Base-by-base conservation (phyloP, 2,888 invertebrate species). In the Erynnis tages region DNA sequence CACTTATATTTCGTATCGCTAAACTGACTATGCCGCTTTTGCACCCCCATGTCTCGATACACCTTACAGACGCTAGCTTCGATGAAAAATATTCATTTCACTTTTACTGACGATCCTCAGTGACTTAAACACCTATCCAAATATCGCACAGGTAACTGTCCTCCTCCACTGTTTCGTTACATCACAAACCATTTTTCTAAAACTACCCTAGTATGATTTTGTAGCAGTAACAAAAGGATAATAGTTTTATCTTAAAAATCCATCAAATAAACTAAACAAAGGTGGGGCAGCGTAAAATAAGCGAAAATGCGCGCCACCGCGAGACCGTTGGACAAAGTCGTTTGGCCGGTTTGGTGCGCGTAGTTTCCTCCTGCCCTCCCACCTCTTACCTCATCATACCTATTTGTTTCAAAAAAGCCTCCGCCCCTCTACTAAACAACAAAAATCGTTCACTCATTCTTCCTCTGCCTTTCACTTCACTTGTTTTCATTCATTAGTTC, bases 1-100 rank as follows among this genome's bases (percentile, higher is more conserved):
- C 90, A 90, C 78, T 90, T 90, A 57, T 89, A 86, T 62, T 90
- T 90, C 34, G 90, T 90, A 66, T 90, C 86, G 69, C 90, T 80
- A 64, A 89, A 90, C 70, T 90, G 89, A 66, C 89, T 89, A 61
- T 90, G 87, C 75, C 84, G 82, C 67, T 90, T 90, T 64, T 79
- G 86, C 56, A 89, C 73, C 57, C 84, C 86, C 84, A 82, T 85
- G 63, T 86, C 82, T 74, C 83, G 81, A 63, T 66, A 77, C 66
- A 79, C 82, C 43, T 44, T 37, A 30, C 14, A 16, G 32, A 32
- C 21, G 75, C 69, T 79, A 81, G 71, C 76, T 77, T 65, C 69
- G 74, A 62, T 72, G 73, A 61, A 75, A 74, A 75, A 75, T 75
- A 76, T 72, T 77, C 84, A 87, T 87, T 81, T 82, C 84, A 82